A percentile compares a stretch with the other conserved stretches of the same genome.
Evolutionary conservation across 2,888 invertebrate species (phyloP).

Genomic region (Drosophila macrospina): DNA sequence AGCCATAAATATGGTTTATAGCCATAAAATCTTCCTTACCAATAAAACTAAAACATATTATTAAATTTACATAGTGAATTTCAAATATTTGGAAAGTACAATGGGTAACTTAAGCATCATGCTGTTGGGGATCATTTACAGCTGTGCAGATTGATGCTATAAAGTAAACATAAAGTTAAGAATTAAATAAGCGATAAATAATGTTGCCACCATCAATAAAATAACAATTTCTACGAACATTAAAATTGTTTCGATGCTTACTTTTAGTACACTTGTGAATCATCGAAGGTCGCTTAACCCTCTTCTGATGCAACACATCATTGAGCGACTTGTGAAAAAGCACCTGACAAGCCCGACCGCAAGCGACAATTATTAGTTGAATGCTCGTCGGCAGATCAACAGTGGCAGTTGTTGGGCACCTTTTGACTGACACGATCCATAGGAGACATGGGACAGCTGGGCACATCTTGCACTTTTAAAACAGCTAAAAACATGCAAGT

Average conservation of each 20-base stretch:
- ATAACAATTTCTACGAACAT: not conserved
- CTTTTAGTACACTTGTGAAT: conserved; percentile 3
- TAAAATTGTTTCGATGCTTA: not conserved
- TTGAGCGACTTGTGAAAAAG: conserved; percentile 45
- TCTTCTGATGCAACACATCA: conserved; percentile 4
- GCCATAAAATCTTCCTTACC: not conserved
- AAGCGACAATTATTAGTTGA: conserved; percentile 70
- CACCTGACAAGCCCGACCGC: conserved; percentile 70
- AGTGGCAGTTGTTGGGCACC: conserved; percentile 68
- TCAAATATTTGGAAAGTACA: no score
- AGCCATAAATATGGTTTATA: not conserved
- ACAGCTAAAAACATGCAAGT: conserved; percentile 35
- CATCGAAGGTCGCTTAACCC: conserved; percentile 29
- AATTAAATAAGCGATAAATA: no score
- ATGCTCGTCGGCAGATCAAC: conserved; percentile 52
- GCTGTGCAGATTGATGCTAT: no score
- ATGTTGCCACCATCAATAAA: not conserved
- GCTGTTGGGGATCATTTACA: no score
- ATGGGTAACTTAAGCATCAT: no score
- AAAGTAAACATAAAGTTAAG: no score
- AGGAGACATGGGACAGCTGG: conserved; percentile 43
- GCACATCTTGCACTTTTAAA: conserved; percentile 29
- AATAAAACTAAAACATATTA: no score
- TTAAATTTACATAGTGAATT: no score
- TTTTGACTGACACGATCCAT: conserved; percentile 67